Evolutionary conservation across 2,888 invertebrate genomes (phyloP).

Genomic region (Andrena marginata): DNA sequence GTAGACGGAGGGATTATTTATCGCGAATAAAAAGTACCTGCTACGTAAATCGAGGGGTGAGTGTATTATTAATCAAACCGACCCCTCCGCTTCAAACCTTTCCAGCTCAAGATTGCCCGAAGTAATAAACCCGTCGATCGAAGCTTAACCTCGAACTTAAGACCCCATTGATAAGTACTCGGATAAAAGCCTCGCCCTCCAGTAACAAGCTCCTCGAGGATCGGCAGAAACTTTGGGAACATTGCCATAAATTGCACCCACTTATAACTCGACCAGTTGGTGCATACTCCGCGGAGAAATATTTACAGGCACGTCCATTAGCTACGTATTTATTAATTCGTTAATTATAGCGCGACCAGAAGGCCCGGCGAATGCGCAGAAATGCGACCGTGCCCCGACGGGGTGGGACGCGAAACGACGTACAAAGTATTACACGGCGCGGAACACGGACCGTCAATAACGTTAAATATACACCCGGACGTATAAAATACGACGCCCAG

Average conservation of each 20-base stretch:
- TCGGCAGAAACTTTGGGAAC: neutral
- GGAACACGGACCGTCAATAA: conserved; percentile 18
- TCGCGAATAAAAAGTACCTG: too few relatives aligned
- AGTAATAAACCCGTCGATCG: too few relatives aligned
- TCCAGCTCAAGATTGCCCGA: too few relatives aligned
- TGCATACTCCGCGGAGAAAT: neutral
- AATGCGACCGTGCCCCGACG: neutral
- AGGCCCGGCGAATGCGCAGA: neutral
- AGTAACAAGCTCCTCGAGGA: too few relatives aligned
- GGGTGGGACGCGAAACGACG: neutral
- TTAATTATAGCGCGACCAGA: neutral
- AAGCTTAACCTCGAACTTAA: too few relatives aligned
- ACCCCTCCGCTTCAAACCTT: too few relatives aligned
- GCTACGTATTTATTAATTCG: conserved; percentile 13
- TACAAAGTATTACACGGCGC: neutral
- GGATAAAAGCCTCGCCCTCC: too few relatives aligned
- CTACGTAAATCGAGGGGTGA: too few relatives aligned
- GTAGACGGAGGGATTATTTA: too few relatives aligned
- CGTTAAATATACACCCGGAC: conserved; percentile 22
- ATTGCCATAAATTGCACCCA: neutral
- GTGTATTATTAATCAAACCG: too few relatives aligned
- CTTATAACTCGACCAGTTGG: neutral
- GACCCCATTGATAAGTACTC: too few relatives aligned
- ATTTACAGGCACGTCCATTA: neutral
- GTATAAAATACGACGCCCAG: conserved; percentile 37